These are phyloP conservation scores for Watersipora subatra DNA, from an alignment of 1,140 invertebrate species.

Conservation along the genomic window DNA sequence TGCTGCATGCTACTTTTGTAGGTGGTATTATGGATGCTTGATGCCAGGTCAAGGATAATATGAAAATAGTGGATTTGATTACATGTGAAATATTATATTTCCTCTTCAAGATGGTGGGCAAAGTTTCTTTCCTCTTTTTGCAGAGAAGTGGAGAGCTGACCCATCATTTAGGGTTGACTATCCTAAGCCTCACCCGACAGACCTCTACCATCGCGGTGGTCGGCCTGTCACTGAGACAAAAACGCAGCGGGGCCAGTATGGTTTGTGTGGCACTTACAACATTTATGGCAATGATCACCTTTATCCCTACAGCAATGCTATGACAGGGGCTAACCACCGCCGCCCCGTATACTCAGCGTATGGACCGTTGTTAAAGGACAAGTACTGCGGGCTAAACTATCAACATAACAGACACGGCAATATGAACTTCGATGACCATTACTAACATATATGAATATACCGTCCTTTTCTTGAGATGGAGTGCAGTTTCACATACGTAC, in stretches of 20 bases:
- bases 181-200: neutral
- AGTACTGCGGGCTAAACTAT: neutral
- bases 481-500: no score
- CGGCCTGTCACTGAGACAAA: neutral
- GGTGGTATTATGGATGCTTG: no score
- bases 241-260: neutral
- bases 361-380: neutral
- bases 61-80: no score
- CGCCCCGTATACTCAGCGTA: neutral
- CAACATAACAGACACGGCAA: constrained; percentile 1
- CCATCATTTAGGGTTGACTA: constrained; percentile 1
- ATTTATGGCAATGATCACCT: constrained; percentile 2
- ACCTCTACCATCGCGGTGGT: neutral
- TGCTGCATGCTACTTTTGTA: no score
- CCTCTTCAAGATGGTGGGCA: neutral
- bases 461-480: no score
- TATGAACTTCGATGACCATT: constrained; percentile 4
- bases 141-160: neutral
- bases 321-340: neutral
- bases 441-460: neutral
- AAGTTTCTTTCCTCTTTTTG: neutral
- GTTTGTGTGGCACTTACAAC: neutral
- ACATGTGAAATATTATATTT: no score
- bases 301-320: neutral
- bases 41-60: no score